Evolutionary conservation across 2,888 invertebrate species (phyloP), one percentile per base, ranked within the genome.

Genomic region (Acleris sparsana): DNA sequence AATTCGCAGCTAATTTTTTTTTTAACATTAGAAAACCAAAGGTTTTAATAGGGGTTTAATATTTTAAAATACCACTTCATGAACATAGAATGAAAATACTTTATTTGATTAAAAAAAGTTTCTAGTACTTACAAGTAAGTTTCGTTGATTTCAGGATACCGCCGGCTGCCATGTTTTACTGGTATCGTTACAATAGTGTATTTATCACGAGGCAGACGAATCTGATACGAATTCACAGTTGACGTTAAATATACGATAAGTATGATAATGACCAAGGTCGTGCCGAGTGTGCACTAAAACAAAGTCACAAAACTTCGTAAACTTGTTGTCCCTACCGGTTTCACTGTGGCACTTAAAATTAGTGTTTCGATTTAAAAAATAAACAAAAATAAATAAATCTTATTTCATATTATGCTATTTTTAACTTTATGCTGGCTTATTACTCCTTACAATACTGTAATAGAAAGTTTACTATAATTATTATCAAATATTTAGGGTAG

Each of bases 261-360:
- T 79, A 77, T 77, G 84, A 82, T 84, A 83, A 79, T 82, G 80
- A 78, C 71, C 86, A 85, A 87, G 86, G 85, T 84, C 82, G 77
- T 64, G 68, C 72, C 68, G 13, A 39, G 39, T 39, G 71, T 70
- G 68, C 64, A 65, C 63, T 53, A 53, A 59, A 46, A 46, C 46
- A 46, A 25, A 25, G 46, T 46, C 46, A 46, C 17, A 46, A 64
- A 64, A 60, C 61, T 49, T 68, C 66, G 62, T 74, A 77, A 76
- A 72, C 63, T 72, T 72, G 70, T 70, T 69, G 52, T 53, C 57
- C 65, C 59, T 43, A 60, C 67, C 46, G 57, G 57, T 39, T 68
- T 57, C 6, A 25, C 43, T n/a, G 22, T 25, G 46, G 51, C 46
- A 33, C 33, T 33, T 33, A 33, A 9, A 33, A 33, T 33, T 9